Conservation (phyloP, 2,113 vertebrate genomes). For the Serilophus lunatus region DNA sequence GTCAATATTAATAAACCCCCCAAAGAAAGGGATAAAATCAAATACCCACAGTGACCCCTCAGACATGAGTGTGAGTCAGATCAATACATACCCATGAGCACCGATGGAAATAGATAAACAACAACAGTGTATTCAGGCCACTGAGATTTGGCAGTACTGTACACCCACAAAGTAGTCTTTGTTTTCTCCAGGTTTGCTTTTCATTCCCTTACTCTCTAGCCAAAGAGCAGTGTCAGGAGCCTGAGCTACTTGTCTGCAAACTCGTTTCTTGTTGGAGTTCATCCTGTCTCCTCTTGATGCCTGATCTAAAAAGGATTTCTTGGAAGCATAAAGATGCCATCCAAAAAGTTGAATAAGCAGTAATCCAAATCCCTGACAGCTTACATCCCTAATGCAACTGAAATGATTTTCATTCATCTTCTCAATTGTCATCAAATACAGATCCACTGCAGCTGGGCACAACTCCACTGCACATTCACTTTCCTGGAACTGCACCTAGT, state of each 20-base stretch:
- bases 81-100: slow-evolving; percentile 25
- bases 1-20: slow-evolving; percentile 53
- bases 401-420: slow-evolving; percentile 55
- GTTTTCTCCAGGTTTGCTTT: background rate
- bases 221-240: background rate
- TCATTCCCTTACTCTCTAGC: background rate
- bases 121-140: background rate
- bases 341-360: slow-evolving; percentile 18
- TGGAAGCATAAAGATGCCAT: background rate
- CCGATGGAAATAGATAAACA: slow-evolving; percentile 7
- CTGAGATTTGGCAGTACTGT: background rate
- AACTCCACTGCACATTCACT: background rate
- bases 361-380: slow-evolving; percentile 20
- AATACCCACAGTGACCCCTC: slow-evolving; percentile 4
- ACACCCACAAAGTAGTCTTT: background rate
- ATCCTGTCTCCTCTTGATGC: background rate
- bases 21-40: slow-evolving; percentile 38
- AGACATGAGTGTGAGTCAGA: background rate
- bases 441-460: background rate
- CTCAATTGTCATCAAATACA: slow-evolving; percentile 21
- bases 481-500: slow-evolving; percentile 6
- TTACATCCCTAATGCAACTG: slow-evolving; percentile 18
- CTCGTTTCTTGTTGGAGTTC: background rate
- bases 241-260: background rate
- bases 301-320: slow-evolving; percentile 36